A percentile compares a stretch with the other conserved stretches of the same genome.
Conservation (phyloP, 92 coral and sea anemone species). For the Pocillopora meandrina region DNA sequence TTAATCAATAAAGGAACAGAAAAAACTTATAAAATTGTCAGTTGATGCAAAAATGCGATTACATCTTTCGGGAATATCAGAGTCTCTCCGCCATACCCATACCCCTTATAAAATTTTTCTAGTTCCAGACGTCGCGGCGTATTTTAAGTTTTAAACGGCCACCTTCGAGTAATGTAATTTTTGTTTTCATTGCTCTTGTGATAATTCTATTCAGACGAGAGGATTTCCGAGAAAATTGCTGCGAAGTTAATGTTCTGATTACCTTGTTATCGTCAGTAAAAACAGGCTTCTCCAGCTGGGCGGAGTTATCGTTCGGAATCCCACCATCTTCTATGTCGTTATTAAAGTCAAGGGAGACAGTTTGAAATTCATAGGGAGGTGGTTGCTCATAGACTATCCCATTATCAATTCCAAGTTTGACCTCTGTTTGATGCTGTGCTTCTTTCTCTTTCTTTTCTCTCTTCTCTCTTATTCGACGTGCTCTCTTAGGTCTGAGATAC, state of each 20-base stretch:
- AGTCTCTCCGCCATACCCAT: too few species aligned
- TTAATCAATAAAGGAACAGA: too few species aligned
- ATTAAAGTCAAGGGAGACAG: constrained; percentile 17
- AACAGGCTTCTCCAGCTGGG: background rate
- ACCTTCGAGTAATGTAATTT: too few species aligned
- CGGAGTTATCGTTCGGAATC: too few species aligned
- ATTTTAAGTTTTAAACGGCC: too few species aligned
- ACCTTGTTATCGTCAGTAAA: constrained; percentile 25
- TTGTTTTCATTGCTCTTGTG: too few species aligned
- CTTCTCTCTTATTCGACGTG: constrained; percentile 3
- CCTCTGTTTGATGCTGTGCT: background rate
- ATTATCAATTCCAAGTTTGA: background rate
- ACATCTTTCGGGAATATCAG: background rate
- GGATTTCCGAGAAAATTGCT: background rate
- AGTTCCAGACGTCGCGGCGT: too few species aligned
- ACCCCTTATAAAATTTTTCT: too few species aligned
- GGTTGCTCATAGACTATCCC: constrained; percentile 13
- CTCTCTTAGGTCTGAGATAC: constrained; percentile 1
- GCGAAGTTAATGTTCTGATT: too few species aligned
- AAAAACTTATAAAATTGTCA: too few species aligned
- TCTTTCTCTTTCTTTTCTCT: background rate
- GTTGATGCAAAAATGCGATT: background rate
- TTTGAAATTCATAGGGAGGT: constrained; percentile 37
- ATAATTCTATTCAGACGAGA: background rate
- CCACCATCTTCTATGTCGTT: background rate